Evolutionary conservation across 2,113 vertebrate genomes (phyloP).

Genomic region (Daboia siamensis): DNA sequence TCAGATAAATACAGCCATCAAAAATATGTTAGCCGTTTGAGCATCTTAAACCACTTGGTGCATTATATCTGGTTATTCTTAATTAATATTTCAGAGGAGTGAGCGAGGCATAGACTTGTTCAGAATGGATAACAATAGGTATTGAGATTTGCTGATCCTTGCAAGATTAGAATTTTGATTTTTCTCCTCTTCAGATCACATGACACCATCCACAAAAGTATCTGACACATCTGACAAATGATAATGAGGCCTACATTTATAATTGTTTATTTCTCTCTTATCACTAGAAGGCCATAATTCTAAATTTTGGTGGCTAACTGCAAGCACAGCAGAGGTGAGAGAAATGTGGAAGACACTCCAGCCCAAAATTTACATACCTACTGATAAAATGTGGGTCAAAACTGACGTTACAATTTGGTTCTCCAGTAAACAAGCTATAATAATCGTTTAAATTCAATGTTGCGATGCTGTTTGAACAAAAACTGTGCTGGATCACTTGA

Average conservation of each 20-base stretch:
- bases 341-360: constrained; percentile 23
- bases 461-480: background rate
- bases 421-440: background rate
- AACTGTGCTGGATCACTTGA: background rate
- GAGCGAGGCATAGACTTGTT: background rate
- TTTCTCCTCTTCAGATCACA: constrained; percentile 11
- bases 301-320: constrained; percentile 2
- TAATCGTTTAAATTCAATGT: background rate
- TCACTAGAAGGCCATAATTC: constrained; percentile 1
- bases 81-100: background rate
- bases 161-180: background rate
- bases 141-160: background rate
- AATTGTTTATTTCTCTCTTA: constrained; percentile 3
- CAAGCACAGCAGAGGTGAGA: constrained; percentile 7
- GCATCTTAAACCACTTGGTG: background rate
- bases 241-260: background rate
- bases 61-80: background rate
- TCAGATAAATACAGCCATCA: background rate
- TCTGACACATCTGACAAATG: constrained; percentile 4
- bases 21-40: background rate
- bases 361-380: background rate
- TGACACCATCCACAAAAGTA: accelerated
- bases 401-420: background rate
- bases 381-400: background rate
- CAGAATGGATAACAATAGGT: background rate